Base-by-base conservation (phyloP, 1,140 invertebrate genomes). In the Conopomorpha cramerella region DNA sequence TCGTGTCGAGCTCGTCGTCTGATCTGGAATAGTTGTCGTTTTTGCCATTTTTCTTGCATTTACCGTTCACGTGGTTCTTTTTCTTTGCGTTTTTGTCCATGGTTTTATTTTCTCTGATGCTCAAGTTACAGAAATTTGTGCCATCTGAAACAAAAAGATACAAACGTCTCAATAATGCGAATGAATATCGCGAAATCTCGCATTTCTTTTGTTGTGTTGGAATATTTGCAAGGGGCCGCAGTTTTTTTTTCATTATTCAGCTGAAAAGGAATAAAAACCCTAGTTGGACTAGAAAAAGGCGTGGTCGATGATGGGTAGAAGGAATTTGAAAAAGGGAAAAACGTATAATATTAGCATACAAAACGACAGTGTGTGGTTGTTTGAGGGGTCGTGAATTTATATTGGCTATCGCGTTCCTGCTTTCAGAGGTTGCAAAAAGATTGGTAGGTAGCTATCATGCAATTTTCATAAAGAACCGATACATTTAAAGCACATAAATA, bases 71-170 rank as follows among this genome's bases (percentile, higher is more conserved):
- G 38, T 58, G 49, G 39, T 65, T 65, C 46, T 76, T 76, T 37
- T 76, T 71, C 50, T 74, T 76, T 10, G 37, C 38, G 37, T 52
- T 65, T 43, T 72, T 72, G 17, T 76, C 71, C 71, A 76, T 76
- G 34, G n/a, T n/a, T n/a, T n/a, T n/a, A n/a, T 61, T 66, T 38
- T 36, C 32, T 39, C 55, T 61, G 39, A 58, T 33, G 30, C 19
- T 4, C 4, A 31, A 38, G 37, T 8, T 8, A 23, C 10, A 23
- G 19, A 23, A 23, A n/a, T n/a, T n/a, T n/a, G n/a, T n/a, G n/a
- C n/a, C n/a, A 23, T 23, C 19, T 23, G 19, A 4, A 23, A 23
- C 19, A 23, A 23, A 23, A 23, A 10, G 10, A 23, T 6, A 23
- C 10, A 6, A 6, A 4, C 4, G 19, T 23, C 19, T 6, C 19